Evolutionary conservation across 2,888 invertebrate genomes (phyloP), one percentile per base, ranked within the genome.

Genomic region (Dolomedes plantarius): DNA sequence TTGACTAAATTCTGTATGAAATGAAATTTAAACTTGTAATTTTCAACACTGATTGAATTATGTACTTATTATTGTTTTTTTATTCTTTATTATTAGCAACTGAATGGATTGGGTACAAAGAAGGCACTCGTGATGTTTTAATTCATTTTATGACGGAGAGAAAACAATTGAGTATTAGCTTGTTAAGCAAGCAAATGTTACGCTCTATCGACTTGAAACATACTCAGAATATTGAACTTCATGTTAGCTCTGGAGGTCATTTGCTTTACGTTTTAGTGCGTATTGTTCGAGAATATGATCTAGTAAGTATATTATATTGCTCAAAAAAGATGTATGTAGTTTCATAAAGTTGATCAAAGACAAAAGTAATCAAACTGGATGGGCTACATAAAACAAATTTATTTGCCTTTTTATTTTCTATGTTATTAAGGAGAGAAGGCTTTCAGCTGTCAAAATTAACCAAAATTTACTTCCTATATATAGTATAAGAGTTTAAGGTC

Each of bases 221-320:
- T 71, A 88, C 92, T 23, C 68, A 73, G 16, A 81, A 64, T 1
- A 74, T 90, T 16, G 78, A 82, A 39, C 19, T 89, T 0, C 86
- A 87, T 39, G 87, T 88, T 50, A 88, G 85, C 29, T 78, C 81
- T 16, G 89, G 89, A 69, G 28, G 82, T 0, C 68, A 88, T 68
- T 68, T 86, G 11, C 82, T 89, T 64, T 85, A 76, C 50, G 91
- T 92, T 76, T 87, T 91, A n/a, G 87, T 94, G 41, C 91, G 92
- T 86, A 91, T 92, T 36, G 90, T 90, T 16, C 91, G 92, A 87
- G 93, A 93, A 88, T 93, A 93, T 89, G 93, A 94, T 90, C 90
- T 93, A 90, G 93, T 93, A 90, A 88, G 90, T 88, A 3, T 27
- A n/a, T n/a, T n/a, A n/a, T n/a, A n/a, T n/a, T n/a, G n/a, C n/a